Evolutionary conservation across 2,888 invertebrate species (phyloP), one percentile per base, ranked within the genome.

Genomic region (Pristionchus fissidentatus): DNA sequence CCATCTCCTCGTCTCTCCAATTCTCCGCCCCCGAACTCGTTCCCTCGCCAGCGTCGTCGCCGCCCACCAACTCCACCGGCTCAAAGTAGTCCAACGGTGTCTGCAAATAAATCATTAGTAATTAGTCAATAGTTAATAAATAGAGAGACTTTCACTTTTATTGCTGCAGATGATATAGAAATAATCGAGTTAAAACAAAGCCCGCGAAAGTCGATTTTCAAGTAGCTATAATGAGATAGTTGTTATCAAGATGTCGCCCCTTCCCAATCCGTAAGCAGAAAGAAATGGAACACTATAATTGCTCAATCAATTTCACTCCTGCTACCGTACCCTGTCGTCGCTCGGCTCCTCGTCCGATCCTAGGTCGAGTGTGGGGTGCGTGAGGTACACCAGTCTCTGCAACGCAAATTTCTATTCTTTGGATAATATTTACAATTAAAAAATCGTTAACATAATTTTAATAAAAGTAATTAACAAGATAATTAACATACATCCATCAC

Each of bases 331-430:
- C 38, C 62, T 66, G 38, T 52, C 77, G 60, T 60, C 43, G 60
- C 57, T 35, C 19, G 43, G 32, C 60, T 80, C 79, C 29, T 80
- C 79, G 60, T 80, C 79, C n/a, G 79, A 80, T 60, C 79, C 79
- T 22, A 60, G 7, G 10, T 80, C 79, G 19, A 13, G 29, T 8
- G 35, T 38, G 19, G 10, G 22, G 22, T 38, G 3, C 38, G 35
- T 38, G 19, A 66, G 62, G 22, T 66, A 19, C 38, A 38, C 22
- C 35, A 66, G 38, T 3, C 1, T 7, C 62, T 66, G 22, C n/a
- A n/a, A n/a, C n/a, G n/a, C n/a, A n/a, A n/a, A n/a, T n/a, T n/a
- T n/a, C n/a, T n/a, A n/a, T n/a, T n/a, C n/a, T n/a, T n/a, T n/a
- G n/a, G n/a, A n/a, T n/a, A n/a, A n/a, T n/a, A n/a, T n/a, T n/a